A percentile compares a stretch with the other conserved stretches of the same genome.
Evolutionary conservation across 2,888 invertebrate genomes (phyloP).

Genomic region (Cremastinae sp.): DNA sequence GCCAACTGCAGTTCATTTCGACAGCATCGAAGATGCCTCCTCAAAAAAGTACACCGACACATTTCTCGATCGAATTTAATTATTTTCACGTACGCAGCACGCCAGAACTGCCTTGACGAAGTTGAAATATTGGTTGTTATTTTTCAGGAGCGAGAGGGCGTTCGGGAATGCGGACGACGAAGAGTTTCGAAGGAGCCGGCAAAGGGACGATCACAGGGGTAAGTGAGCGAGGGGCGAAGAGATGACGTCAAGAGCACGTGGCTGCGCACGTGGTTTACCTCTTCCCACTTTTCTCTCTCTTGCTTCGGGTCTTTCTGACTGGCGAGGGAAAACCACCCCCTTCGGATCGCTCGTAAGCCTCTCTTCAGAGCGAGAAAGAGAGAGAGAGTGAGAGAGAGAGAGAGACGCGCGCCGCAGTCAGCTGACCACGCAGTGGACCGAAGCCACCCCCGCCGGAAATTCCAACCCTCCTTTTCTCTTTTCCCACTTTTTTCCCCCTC

Average conservation of each 20-base stretch:
- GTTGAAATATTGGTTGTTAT: no score
- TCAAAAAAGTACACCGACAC: no score
- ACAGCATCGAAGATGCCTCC: no score
- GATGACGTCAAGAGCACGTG: slow-evolving; percentile 75
- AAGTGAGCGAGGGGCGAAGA: slow-evolving; percentile 39
- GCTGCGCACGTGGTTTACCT: slow-evolving; percentile 76
- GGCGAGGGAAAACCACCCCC: slow-evolving; percentile 57
- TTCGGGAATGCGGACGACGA: no score
- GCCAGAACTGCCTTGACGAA: no score
- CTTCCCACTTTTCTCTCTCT: slow-evolving; percentile 18
- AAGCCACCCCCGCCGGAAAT: slow-evolving; percentile 61
- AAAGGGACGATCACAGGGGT: neutral
- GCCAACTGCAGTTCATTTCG: no score
- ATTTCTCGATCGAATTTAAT: no score
- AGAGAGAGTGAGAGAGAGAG: slow-evolving; percentile 61
- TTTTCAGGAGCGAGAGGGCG: no score
- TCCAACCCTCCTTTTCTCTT: slow-evolving; percentile 70
- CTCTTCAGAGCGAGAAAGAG: slow-evolving; percentile 48
- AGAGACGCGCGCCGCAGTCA: slow-evolving; percentile 74
- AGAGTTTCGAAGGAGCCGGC: no score
- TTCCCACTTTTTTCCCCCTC: slow-evolving; percentile 51
- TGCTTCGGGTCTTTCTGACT: slow-evolving; percentile 32
- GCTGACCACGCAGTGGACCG: slow-evolving; percentile 79
- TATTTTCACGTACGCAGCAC: no score
- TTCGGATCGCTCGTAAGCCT: slow-evolving; percentile 64